Evolutionary conservation across 2,888 invertebrate species (phyloP).

Genomic region (Penaeus monodon): DNA sequence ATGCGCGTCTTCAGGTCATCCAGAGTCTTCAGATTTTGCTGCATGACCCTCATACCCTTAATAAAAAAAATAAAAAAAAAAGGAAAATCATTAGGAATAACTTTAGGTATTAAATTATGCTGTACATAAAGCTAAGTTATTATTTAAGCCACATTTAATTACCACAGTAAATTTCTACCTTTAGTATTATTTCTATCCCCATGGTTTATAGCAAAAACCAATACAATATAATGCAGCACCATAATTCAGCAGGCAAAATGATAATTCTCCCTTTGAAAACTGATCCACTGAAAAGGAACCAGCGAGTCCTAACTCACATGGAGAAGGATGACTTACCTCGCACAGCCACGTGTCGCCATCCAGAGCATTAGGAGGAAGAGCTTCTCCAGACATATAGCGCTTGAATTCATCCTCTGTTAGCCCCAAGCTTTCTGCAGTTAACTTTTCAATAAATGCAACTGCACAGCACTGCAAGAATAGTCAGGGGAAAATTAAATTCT

Average conservation of each 20-base stretch:
- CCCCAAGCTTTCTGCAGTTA: conserved; percentile 92
- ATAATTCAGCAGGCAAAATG: not conserved
- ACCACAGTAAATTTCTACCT: too few relatives aligned
- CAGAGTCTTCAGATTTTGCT: conserved; percentile 53
- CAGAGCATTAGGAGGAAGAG: conserved; percentile 78
- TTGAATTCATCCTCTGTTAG: conserved; percentile 94
- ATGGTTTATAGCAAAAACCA: too few relatives aligned
- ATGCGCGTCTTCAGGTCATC: conserved; percentile 46
- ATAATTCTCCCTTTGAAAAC: not conserved
- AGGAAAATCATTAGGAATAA: not conserved
- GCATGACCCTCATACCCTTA: conserved; percentile 59
- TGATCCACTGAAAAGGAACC: not conserved
- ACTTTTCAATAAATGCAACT: conserved; percentile 95
- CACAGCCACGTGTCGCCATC: conserved; percentile 49
- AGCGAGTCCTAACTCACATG: not conserved
- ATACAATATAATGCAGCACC: too few relatives aligned
- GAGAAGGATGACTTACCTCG: conserved; percentile 34
- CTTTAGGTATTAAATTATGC: too few relatives aligned
- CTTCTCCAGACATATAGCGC: conserved; percentile 91
- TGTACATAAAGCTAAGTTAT: too few relatives aligned
- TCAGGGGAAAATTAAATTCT: not conserved
- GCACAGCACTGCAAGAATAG: conserved; percentile 87
- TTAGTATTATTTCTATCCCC: too few relatives aligned
- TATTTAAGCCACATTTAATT: too few relatives aligned
- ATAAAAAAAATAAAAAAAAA: not conserved